Evolutionary conservation across 1,140 invertebrate genomes (phyloP), one percentile per base, ranked within the genome.

Genomic region (Drosophila nasuta): DNA sequence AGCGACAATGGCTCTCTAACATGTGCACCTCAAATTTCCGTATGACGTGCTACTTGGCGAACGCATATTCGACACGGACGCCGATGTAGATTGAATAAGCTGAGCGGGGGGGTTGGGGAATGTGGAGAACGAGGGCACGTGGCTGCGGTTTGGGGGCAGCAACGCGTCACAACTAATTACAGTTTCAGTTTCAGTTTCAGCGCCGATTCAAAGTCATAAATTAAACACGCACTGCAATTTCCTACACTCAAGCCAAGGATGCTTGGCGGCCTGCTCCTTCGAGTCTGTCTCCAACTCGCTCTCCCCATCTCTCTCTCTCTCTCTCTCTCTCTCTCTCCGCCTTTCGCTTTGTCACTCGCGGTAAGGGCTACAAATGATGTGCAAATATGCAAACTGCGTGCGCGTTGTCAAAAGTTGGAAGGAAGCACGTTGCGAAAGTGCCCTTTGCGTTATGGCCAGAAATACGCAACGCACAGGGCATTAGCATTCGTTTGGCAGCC

Each of bases 311-410:
- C 10, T 41, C 2, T 15, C 33, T 13, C 45, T 10, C 6, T 35
- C 33, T 2, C 33, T 10, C 0, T 38, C 0, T 38, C 7, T 7
- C 35, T 38, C 35, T 38, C 1, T 25, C 20, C 41, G n/a, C 11
- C 28, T 38, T 8, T 17, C 6, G 20, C 43, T 51, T 49, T 69
- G 43, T 10, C 10, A 20, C 33, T 58, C 41, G 56, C 35, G 33
- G n/a, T 17, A 28, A 20, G 15, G 57, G 33, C 11, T 25, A 13
- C 51, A 74, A 74, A 60, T 57, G 75, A 78, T 85, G 82, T 75
- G 82, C 81, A 82, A 82, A 82, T 86, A 86, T 86, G 82, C 82
- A 86, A 86, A 76, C 70, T 82, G 82, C 75, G 82, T 87, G 60
- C 75, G 69, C 71, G 54, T 59, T 71, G 49, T 49, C 65, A 52